phyloP scores from a whole-genome alignment of 1,140 invertebrate species.

The Cepaea nemoralis region DNA sequence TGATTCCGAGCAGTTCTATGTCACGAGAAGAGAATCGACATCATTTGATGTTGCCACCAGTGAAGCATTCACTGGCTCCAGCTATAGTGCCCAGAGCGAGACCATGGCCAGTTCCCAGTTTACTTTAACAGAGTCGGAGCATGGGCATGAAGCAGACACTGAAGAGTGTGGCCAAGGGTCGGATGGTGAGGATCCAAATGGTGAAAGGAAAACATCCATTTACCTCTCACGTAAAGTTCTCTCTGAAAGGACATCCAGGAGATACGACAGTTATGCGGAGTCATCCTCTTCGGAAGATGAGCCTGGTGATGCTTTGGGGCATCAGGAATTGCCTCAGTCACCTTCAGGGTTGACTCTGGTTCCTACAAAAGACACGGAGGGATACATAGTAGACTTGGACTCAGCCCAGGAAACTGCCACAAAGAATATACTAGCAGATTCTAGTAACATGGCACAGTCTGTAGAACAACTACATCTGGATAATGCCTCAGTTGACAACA shows the following conservation, averaged over 20 bases:
- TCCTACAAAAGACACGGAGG: conserved; percentile 38
- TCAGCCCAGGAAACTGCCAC: not conserved
- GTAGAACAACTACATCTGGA: not conserved
- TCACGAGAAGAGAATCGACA: not conserved
- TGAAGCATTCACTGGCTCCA: conserved; percentile 24
- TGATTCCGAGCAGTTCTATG: not conserved
- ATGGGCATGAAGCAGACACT: conserved; percentile 34
- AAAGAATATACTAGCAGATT: not conserved
- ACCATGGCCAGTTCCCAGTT: conserved; percentile 41
- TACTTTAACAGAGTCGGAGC: conserved; percentile 43
- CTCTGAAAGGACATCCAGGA: conserved; percentile 53
- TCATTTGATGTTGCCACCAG: conserved; percentile 10
- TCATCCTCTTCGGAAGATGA: conserved; percentile 20
- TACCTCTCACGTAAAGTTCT: conserved; percentile 65
- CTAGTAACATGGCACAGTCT: not conserved
- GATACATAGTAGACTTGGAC: conserved; percentile 41
- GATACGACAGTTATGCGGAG: not conserved
- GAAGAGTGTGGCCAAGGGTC: not conserved
- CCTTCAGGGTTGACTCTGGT: conserved; percentile 55
- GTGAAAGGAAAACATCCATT: conserved; percentile 57
- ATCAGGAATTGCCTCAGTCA: conserved; percentile 51
- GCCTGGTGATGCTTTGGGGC: not conserved
- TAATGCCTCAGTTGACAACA: not conserved
- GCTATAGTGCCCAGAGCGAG: conserved; percentile 39
- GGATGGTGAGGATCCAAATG: conserved; percentile 36